Base-by-base conservation (phyloP, 2,888 invertebrate genomes). In the Euplagia quadripunctaria region DNA sequence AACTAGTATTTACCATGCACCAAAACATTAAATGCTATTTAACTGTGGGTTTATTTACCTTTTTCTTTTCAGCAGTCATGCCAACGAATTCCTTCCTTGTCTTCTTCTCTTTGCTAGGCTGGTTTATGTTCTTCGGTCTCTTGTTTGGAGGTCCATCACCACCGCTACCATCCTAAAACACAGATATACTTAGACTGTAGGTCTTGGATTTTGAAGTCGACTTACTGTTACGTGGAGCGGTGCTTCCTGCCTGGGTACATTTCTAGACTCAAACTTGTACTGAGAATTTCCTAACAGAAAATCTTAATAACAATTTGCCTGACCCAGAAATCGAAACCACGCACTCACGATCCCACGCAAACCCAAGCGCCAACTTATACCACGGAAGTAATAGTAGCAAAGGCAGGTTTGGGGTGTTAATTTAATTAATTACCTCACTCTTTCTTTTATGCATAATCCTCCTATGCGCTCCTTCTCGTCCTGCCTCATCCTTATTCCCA, bases 41-140 rank as follows among this genome's bases (percentile, higher is more conserved):
- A 55, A 55, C n/a, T n/a, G 31, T 31, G 5, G 6, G 14, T 61
- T 42, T 43, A 55, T 52, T 61, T 85, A 95, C 96, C 95, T 96
- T 96, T 83, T 96, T 96, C 83, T 92, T 92, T 73, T 96, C 96
- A 7, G 96, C 94, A 1, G 96, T 96, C 85, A 96, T 92, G 3
- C 97, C 97, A 31, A 96, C 96, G 70, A 96, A 97, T 80, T 94
- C 94, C 69, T 94, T 94, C 71, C 89, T 90, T 0, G 75, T 75
- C 77, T 95, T 96, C 88, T 96, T 94, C 69, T 94, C 94, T 72
- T 85, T 89, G 5, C 73, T 82, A 0, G 93, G 92, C 68, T 92
- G 89, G 43, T 85, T 83, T 0, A 79, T 31, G 58, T 87, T 76
- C 51, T 87, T 88, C 41, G 83, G 87, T 49, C 73, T 87, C 73